phyloP scores from a whole-genome alignment of 2,113 vertebrate species.

The Tachysurus vachellii region DNA sequence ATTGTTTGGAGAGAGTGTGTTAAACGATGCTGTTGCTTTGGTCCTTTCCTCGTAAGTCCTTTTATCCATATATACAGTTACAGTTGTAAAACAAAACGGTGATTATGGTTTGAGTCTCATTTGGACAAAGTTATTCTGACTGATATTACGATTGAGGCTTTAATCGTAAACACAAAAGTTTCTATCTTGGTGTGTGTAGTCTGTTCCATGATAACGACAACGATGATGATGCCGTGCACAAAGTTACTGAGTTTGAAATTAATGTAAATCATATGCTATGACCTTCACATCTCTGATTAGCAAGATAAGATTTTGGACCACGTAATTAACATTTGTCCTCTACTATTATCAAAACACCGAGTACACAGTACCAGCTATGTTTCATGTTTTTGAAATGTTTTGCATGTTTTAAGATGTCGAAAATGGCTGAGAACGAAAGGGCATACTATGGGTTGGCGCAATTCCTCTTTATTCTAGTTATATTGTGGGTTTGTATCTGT shows the following conservation, averaged over 20 bases:
- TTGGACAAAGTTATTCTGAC: neutral
- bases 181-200: neutral
- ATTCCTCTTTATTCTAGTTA: neutral
- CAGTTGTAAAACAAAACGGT: neutral
- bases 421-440: neutral
- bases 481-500: neutral
- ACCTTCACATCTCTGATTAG: neutral
- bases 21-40: slow-evolving; percentile 96
- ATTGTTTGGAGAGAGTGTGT: slow-evolving; percentile 96
- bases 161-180: neutral
- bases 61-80: neutral
- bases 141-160: too few relatives aligned
- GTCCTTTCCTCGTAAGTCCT: slow-evolving; percentile 95
- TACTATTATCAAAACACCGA: neutral
- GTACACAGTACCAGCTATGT: too few relatives aligned
- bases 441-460: neutral
- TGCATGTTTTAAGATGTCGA: neutral
- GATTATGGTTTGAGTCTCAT: neutral
- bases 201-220: neutral
- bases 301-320: neutral
- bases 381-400: neutral
- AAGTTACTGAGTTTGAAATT: neutral
- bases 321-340: neutral
- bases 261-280: neutral
- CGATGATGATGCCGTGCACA: neutral